Evolutionary conservation across 1,140 invertebrate genomes (phyloP).

Genomic region (Latrodectus geometricus): DNA sequence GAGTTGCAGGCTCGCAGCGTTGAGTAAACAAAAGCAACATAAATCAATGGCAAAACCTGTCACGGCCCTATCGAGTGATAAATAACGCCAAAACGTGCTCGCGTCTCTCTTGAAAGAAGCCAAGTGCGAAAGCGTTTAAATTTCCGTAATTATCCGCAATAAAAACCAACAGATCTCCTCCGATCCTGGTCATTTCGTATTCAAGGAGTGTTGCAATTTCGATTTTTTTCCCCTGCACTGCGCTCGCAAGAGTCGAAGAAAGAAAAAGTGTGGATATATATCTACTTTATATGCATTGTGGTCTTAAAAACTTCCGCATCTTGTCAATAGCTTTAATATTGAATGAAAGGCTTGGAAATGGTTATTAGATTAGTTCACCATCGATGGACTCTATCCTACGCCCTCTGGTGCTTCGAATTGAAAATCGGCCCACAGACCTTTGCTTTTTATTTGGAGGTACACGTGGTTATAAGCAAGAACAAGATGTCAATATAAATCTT

Average conservation of each 20-base stretch:
- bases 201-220: not conserved
- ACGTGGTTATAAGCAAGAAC: too few relatives aligned
- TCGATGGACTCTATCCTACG: not conserved
- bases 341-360: not conserved
- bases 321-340: not conserved
- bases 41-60: conserved; percentile 40
- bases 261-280: conserved; percentile 8
- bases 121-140: conserved; percentile 39
- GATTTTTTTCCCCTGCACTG: not conserved
- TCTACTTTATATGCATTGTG: conserved; percentile 47
- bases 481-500: too few relatives aligned
- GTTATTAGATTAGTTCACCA: conserved; percentile 11
- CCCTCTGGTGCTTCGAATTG: not conserved
- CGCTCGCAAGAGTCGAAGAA: not conserved
- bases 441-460: too few relatives aligned
- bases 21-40: conserved; percentile 49
- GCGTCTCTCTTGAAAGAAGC: conserved; percentile 8
- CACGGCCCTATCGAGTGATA: conserved; percentile 33
- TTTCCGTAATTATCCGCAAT: conserved; percentile 47
- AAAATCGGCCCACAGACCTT: too few relatives aligned
- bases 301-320: conserved; percentile 37
- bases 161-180: conserved; percentile 29
- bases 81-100: conserved; percentile 33
- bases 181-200: not conserved
- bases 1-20: not conserved